Evolutionary conservation across 2,113 vertebrate species (phyloP), one percentile per base, ranked within the genome.

Genomic region (Erythrocercus mccallii): DNA sequence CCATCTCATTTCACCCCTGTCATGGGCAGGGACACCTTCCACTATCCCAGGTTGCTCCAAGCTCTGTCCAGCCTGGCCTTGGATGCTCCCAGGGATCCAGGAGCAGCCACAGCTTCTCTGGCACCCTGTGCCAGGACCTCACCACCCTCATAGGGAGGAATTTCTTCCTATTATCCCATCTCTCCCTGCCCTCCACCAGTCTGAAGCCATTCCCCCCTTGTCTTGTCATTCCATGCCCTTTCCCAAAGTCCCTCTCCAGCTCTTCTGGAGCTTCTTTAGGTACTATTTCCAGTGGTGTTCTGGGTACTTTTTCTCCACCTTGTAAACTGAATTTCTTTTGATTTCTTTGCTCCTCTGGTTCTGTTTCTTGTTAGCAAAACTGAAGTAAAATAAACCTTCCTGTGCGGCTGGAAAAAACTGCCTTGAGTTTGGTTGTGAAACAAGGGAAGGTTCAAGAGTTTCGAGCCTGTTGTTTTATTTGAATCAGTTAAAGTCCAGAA

Each of bases 31-130:
- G n/a, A 27, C 38, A n/a, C 0, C 5, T 74, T 3, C 38, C 24
- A 12, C 11, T 4, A 0, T 8, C 17, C n/a, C 61, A 47, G 30
- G 5, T 0, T 47, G 7, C 14, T 68, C 61, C 44, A 81, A 37
- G 3, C 13, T 5, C 47, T 0, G 0, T 42, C 40, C 60, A 88
- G 0, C 24, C 47, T 82, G 47, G 13, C 61, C 25, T 53, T 4
- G 40, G 47, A 0, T 24, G 61, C 24, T 47, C 0, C 40, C 54
- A 68, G 30, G 40, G 38, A 19, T 35, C 10, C 81, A 65, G 61
- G 14, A 6, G 4, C 78, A 82, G 38, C 47, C 54, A 1, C 70
- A 82, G 47, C 61, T 61, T 1, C 45, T 61, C 53, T 81, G 86
- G 15, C 15, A 58, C 1, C 45, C 60, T 66, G 23, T 60, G 11